phyloP scores from a whole-genome alignment of 2,797 vertebrate species.

The Chelonia mydas region DNA sequence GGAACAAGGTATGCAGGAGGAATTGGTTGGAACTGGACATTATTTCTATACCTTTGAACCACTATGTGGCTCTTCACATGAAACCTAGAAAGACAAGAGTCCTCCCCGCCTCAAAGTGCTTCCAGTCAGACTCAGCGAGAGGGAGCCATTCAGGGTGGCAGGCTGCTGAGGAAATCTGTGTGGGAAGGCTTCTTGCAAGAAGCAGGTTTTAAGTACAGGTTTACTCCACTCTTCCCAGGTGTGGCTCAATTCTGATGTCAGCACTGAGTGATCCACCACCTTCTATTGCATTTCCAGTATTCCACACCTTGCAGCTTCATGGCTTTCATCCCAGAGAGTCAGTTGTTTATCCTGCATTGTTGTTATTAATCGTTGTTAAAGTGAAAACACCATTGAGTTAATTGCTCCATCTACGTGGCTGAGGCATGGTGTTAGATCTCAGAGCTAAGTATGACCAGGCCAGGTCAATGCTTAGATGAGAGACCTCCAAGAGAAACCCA shows the following conservation, averaged over 20 bases:
- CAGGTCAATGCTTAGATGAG: neutral
- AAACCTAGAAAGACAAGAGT: neutral
- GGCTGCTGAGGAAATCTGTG: neutral
- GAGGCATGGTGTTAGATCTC: neutral
- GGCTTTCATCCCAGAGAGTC: accelerated
- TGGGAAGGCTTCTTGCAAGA: neutral
- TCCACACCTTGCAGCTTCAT: accelerated
- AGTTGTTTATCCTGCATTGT: accelerated
- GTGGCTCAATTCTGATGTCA: constrained; percentile 22
- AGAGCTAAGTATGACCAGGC: neutral
- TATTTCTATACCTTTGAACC: neutral
- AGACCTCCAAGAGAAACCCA: neutral
- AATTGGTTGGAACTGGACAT: accelerated
- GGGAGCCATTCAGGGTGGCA: accelerated
- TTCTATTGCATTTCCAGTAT: accelerated
- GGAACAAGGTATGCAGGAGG: neutral
- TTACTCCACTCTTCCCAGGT: neutral
- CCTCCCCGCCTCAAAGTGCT: neutral
- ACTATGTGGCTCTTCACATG: accelerated
- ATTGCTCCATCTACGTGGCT: neutral
- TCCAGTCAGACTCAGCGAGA: accelerated
- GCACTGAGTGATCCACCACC: accelerated
- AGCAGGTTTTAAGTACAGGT: neutral
- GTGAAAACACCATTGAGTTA: too few species aligned
- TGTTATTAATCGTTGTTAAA: neutral